These are phyloP conservation scores for Thalassophryne amazonica DNA, from an alignment of 2,797 vertebrate species.

Conservation along the genomic window DNA sequence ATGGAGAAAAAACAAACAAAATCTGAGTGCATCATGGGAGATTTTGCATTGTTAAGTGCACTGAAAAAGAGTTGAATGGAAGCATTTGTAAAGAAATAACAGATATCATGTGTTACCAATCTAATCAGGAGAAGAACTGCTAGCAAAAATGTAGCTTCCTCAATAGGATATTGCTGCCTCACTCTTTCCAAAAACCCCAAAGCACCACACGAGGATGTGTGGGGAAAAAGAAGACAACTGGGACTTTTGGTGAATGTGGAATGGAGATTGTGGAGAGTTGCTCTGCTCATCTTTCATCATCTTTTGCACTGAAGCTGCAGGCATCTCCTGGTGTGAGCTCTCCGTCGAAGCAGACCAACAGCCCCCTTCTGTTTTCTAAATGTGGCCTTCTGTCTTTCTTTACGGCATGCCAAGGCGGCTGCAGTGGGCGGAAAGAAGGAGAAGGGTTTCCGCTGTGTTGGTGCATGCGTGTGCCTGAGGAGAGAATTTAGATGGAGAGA, in stretches of 20 bases:
- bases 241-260: conserved; percentile 40
- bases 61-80: conserved; percentile 12
- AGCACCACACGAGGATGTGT: conserved; percentile 20
- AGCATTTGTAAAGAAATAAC: conserved; percentile 28
- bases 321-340: conserved; percentile 39
- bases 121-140: conserved; percentile 27
- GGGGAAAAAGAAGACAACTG: conserved; percentile 29
- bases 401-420: conserved; percentile 41
- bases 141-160: conserved; percentile 18
- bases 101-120: conserved; percentile 31
- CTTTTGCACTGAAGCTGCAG: conserved; percentile 35
- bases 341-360: conserved; percentile 47
- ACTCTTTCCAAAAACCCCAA: conserved; percentile 25
- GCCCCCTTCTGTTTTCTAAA: conserved; percentile 59
- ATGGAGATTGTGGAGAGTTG: conserved; percentile 34
- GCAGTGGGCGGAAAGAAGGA: conserved; percentile 29
- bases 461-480: conserved; percentile 11
- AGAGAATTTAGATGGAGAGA: conserved; percentile 9
- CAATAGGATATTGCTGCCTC: conserved; percentile 13
- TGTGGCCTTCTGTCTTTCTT: conserved; percentile 49
- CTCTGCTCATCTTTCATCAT: conserved; percentile 34
- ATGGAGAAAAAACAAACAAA: no score
- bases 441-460: conserved; percentile 42
- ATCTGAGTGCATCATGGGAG: no score
- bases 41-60: conserved; percentile 27